Base-by-base conservation (phyloP, 2,797 vertebrate genomes). In the Chelon auratus region DNA sequence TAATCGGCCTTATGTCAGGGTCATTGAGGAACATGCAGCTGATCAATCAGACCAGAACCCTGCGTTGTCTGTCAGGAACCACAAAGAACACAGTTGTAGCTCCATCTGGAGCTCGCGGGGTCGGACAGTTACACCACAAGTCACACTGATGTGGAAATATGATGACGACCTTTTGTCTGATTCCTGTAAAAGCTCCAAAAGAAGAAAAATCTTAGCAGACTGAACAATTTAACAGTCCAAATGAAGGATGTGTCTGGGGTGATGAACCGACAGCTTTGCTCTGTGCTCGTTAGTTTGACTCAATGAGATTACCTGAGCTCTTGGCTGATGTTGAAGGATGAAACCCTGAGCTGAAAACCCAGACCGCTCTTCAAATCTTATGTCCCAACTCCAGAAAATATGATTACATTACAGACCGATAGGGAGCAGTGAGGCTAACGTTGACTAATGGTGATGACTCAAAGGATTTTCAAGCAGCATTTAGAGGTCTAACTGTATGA, bases 221-320 rank as follows among this genome's bases (percentile, higher is more conserved):
- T 9, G 47, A 65, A 54, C 18, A 68, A 40, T 58, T 78, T 11
- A 57, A 65, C 62, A 36, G 26, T 50, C 26, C 14, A 36, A 61
- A 57, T 50, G 68, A 81, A 57, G 62, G 57, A 69, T 12, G 48
- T 22, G 51, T 55, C 73, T n/a, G 54, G n/a, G 0, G 56, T 62
- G 83, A 84, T 69, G 42, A 80, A 78, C 36, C 50, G 33, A 24
- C 61, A 40, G 72, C 39, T 43, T 48, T 2, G 0, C 56, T 57
- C 17, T 0, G 68, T 5, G 13, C 71, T 87, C 47, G 18, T 88
- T 83, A 80, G 52, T 71, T 64, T 40, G n/a, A 57, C 66, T 30
- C 54, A 75, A 87, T 84, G 17, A 76, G 72, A 89, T 91, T 84
- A 87, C 61, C 51, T 13, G 1, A 78, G 78, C 20, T 72, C 20